Base-by-base conservation (phyloP, 2,888 invertebrate species). In the Drosophila macrospina region DNA sequence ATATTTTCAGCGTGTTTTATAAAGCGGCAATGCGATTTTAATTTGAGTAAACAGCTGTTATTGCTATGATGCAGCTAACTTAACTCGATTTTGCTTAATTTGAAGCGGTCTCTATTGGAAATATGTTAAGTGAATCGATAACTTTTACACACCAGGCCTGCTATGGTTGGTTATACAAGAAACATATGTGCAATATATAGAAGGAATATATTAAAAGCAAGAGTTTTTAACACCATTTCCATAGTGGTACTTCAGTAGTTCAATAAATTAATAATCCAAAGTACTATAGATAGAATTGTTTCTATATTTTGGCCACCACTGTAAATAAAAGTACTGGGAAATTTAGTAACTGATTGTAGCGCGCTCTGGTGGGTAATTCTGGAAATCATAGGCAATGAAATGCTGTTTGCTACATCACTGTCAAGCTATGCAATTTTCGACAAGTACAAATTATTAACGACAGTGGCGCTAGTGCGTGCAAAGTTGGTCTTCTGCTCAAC, bases 41-140 rank as follows among this genome's bases (percentile, higher is more conserved):
- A 63, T 51, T 63, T 45, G 1, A 20, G 13, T 5, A 7, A 69
- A 42, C 75, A 76, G 75, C 74, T 76, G 74, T 47, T 66, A 16
- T 30, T 2, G 3, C n/a, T 13, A n/a, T 26, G 2, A 15, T 7
- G 55, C 62, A 30, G 44, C 72, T 32, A 76, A 71, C 65, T 71
- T 70, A 36, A 41, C 36, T 16, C 50, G 7, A 1, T 13, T 16
- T 13, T 8, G 2, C 0, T 11, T 0, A 8, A 28, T 7, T 2
- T 51, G 20, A 39, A 20, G 55, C 70, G 64, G 51, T 0, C 59
- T 75, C 70, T 75, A 10, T 37, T 20, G 75, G 5, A 4, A n/a
- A 32, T n/a, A 36, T 36, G 10, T 1, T n/a, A 3, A 34, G 20
- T 1, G 20, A 20, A 44, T 44, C 26, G 44, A 44, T 44, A 44